Base-by-base conservation (phyloP, 2,113 vertebrate genomes). In the Gavialis gangeticus region DNA sequence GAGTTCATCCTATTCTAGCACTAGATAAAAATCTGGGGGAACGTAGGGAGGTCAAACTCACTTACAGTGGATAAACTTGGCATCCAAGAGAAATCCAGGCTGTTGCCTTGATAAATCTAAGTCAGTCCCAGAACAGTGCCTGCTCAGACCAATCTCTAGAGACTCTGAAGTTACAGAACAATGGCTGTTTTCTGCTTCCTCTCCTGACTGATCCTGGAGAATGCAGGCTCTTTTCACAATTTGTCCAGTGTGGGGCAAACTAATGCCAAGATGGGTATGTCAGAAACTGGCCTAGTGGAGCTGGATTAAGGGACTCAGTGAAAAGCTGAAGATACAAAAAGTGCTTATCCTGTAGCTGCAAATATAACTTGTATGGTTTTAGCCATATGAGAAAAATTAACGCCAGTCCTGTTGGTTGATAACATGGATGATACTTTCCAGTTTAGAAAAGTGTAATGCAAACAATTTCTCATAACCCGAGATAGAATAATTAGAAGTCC, bases 351-450 rank as follows among this genome's bases (percentile, higher is more conserved):
- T 30, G 64, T 76, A 28, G n/a, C 58, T 80, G 58, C 27, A 84
- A 92, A 88, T 93, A n/a, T 17, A 92, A 95, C 84, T 28, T 46
- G 69, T 88, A 80, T 21, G 77, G 71, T n/a, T 93, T 58, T 69
- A 55, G 84, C 3, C 21, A 15, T 24, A 64, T 46, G 7, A 60
- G 22, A 82, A 85, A 73, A 27, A 84, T 3, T 2, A 75, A 19
- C 28, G 30, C 64, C n/a, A 67, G 2, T n/a, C 64, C 62, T 25
- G 28, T 67, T 10, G 16, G 28, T 62, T 69, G 62, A 91, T 34
- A 76, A 4, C 59, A n/a, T 37, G 54, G 85, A 67, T 17, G 24
- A 75, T 85, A 73, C 18, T 57, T 77, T 14, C 17, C 1, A 88
- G n/a, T 10, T 19, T 25, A 88, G 62, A 95, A 82, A 80, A 89